Base-by-base conservation (phyloP, 2,888 invertebrate species). In the Dynastes hyllus region DNA sequence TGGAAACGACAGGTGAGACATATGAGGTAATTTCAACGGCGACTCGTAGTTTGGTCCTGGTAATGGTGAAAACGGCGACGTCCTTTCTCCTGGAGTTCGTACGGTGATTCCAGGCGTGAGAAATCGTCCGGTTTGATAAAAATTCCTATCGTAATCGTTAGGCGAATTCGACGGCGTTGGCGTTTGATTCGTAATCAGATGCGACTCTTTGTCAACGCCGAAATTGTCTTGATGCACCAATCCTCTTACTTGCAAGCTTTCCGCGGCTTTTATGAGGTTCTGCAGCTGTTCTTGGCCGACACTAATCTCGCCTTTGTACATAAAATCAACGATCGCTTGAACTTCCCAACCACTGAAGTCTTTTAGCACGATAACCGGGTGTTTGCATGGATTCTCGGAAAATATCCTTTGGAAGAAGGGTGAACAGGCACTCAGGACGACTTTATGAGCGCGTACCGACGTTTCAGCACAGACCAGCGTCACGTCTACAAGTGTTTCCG, bases 241-340 rank as follows among this genome's bases (percentile, higher is more conserved):
- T 3, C 96, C 96, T 29, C 95, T 93, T 81, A 96, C 94, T 88
- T 97, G 96, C 80, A 97, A 91, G 76, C 95, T 95, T 87, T 97
- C 96, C 0, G 97, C 97, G 2, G 96, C 96, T 85, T 95, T 94
- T 85, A 97, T 95, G 83, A 97, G 92, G 11, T 94, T 94, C 78
- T 95, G 93, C 37, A 97, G 91, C 81, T 96, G 95, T 86, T 96
- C 96, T 85, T 96, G 95, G 6, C 94, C 94, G 75, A 97, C 96
- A 83, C 95, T 95, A 84, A 97, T 96, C 90, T 97, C 96, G 55
- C 97, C 97, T 83, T 95, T 94, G 90, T 97, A 97, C 96, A 97
- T 97, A 87, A 97, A 97, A 90, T 96, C 96, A 81, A 97, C 95
- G 80, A 97, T 95, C 51, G 96, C 95, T 86, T 96, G 95, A 81